Evolutionary conservation across 1,140 invertebrate genomes (phyloP).

Genomic region (Drosophila pandora): DNA sequence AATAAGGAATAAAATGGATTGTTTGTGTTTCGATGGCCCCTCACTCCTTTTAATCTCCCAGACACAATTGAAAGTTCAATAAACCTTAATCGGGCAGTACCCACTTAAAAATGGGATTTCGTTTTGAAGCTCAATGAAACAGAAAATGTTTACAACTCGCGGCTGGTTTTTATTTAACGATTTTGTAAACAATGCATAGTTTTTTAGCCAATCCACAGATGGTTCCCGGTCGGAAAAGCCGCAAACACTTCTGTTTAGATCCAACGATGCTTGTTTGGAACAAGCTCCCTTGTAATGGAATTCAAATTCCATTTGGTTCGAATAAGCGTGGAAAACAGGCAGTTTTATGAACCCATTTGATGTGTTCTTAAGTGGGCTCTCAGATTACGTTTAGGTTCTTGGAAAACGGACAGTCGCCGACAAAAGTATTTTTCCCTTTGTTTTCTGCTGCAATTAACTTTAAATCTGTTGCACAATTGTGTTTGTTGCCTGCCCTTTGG

Average conservation of each 20-base stretch:
- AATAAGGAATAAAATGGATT: not conserved
- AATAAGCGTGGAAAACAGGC: not conserved
- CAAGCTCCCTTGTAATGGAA: not conserved
- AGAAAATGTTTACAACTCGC: not conserved
- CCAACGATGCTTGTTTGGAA: not conserved
- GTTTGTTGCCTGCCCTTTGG: slow-evolving; percentile 38
- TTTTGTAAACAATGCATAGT: slow-evolving; percentile 10
- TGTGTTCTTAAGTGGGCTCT: slow-evolving; percentile 2
- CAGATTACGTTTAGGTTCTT: not conserved
- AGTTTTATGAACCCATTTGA: not conserved
- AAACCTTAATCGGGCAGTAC: slow-evolving; percentile 65
- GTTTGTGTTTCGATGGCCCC: slow-evolving; percentile 26
- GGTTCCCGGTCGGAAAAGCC: not conserved
- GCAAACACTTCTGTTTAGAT: not conserved
- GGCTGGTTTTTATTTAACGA: not conserved
- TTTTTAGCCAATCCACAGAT: slow-evolving; percentile 21
- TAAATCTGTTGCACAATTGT: slow-evolving; percentile 32
- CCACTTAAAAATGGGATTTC: slow-evolving; percentile 22
- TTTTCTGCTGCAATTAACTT: slow-evolving; percentile 24
- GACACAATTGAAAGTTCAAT: slow-evolving; percentile 49
- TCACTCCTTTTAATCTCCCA: not conserved
- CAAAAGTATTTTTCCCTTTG: slow-evolving; percentile 15
- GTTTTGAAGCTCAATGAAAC: not conserved
- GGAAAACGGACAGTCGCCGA: not conserved
- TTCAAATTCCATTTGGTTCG: not conserved